Percentiles rank a stretch among this genome's conserved stretches.
phyloP scores from a whole-genome alignment of 2,888 invertebrate species.

The Drosophila flavopinicola region DNA sequence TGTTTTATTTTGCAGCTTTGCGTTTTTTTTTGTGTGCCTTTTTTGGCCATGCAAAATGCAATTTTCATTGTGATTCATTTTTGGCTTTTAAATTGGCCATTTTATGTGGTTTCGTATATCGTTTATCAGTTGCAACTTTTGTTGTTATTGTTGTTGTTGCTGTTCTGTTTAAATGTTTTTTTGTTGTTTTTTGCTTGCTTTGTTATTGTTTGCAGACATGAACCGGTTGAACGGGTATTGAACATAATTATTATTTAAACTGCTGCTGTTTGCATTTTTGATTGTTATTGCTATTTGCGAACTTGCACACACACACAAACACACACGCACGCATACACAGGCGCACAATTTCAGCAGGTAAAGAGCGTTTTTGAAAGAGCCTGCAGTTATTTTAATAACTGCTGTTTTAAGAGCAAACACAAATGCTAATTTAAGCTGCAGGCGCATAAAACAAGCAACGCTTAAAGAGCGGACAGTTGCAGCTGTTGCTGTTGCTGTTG shows the following conservation, averaged over 20 bases:
- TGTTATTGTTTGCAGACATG: slow-evolving; percentile 36
- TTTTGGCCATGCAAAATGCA: slow-evolving; percentile 45
- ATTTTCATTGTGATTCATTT: slow-evolving; percentile 59
- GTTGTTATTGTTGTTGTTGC: slow-evolving; percentile 10
- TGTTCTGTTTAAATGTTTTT: slow-evolving; percentile 7
- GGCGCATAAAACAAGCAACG: no score
- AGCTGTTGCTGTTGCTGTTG: neutral
- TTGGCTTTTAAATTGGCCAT: slow-evolving; percentile 45
- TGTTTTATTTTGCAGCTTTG: slow-evolving; percentile 24
- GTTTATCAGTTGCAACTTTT: slow-evolving; percentile 21
- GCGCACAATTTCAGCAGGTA: neutral
- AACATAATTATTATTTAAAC: slow-evolving; percentile 47
- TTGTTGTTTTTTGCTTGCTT: slow-evolving; percentile 12
- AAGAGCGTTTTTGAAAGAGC: slow-evolving; percentile 1
- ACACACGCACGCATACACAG: no score
- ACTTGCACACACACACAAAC: no score
- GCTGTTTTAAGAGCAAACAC: slow-evolving; percentile 2
- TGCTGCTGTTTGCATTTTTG: slow-evolving; percentile 44
- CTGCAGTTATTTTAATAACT: neutral
- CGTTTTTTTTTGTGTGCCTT: slow-evolving; percentile 5
- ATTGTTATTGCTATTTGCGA: slow-evolving; percentile 43
- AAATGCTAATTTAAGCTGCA: slow-evolving; percentile 24
- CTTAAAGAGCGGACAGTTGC: slow-evolving; percentile 3
- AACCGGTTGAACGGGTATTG: slow-evolving; percentile 53
- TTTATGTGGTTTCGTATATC: slow-evolving; percentile 16